Base-by-base conservation (phyloP, 2,113 vertebrate species). In the Daphoenositta chrysoptera region DNA sequence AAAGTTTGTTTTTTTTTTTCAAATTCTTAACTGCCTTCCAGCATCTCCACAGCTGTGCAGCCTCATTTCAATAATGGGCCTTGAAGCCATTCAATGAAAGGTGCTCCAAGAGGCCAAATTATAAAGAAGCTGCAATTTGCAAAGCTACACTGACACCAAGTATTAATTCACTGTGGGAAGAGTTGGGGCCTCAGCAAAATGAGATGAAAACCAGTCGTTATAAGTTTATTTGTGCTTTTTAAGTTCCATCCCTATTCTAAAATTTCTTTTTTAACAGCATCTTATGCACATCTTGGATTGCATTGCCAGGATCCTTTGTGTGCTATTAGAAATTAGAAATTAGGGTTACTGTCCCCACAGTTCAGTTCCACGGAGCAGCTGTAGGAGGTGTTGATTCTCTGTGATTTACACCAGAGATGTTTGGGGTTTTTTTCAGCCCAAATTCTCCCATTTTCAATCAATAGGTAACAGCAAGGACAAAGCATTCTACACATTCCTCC, bases 381-480 rank as follows among this genome's bases (percentile, higher is more conserved):
- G 57, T 5, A n/a, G 71, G 66, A 97, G 42, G 15, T n/a, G 89
- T 73, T 47, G 60, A 93, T 87, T 85, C 58, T n/a, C 26, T 35
- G 39, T 57, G 50, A 83, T 96, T 72, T 95, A 89, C 64, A 30
- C 33, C 57, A 35, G 16, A 57, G 11, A 7, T 13, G 1, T 6
- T 16, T 19, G 20, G 33, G 73, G 47, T 0, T 31, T 79, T 75
- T 63, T 23, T 7, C 56, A 93, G 50, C 30, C 65, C 79, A 58
- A 80, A 75, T 57, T 69, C n/a, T 37, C 71, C 60, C 11, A 12
- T 13, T 83, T 40, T 87, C 91, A 64, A 95, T 96, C 91, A 68
- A 72, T 42, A 72, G 45, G 47, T 72, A 89, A 85, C 6, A 58
- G 48, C 72, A 95, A 92, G 73, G 92, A 86, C 30, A 57, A 83